Conservation (phyloP, 2,888 invertebrate genomes). For the Aplocera efformata region DNA sequence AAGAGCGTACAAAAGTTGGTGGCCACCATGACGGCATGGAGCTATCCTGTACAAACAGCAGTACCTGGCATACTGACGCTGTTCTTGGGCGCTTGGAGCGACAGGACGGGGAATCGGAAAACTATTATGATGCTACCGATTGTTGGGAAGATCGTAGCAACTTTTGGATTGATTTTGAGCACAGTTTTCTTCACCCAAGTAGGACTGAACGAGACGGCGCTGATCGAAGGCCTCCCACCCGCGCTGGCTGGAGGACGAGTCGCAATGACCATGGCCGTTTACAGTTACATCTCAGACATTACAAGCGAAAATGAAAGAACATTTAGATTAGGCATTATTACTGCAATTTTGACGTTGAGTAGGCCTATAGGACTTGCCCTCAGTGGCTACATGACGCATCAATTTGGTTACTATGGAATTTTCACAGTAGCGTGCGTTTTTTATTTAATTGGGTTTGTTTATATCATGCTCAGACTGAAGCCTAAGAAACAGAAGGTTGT, state of each 20-base stretch:
- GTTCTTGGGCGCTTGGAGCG: slow-evolving; percentile 83
- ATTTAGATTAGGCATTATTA: slow-evolving; percentile 81
- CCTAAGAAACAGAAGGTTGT: slow-evolving; percentile 56
- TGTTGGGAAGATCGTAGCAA: slow-evolving; percentile 77
- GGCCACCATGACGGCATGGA: slow-evolving; percentile 81
- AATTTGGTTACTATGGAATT: slow-evolving; percentile 72
- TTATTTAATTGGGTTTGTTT: slow-evolving; percentile 66
- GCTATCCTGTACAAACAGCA: slow-evolving; percentile 79
- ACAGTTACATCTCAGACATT: slow-evolving; percentile 83
- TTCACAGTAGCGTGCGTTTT: slow-evolving; percentile 67
- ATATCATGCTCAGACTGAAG: slow-evolving; percentile 64
- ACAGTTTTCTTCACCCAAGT: slow-evolving; percentile 80
- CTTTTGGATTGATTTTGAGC: slow-evolving; percentile 77
- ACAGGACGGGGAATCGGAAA: slow-evolving; percentile 81
- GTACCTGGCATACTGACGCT: slow-evolving; percentile 79
- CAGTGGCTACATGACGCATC: slow-evolving; percentile 76
- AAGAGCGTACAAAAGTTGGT: slow-evolving; percentile 73
- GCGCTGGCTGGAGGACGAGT: slow-evolving; percentile 82
- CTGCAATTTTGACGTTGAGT: slow-evolving; percentile 74
- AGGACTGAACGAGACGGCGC: slow-evolving; percentile 76
- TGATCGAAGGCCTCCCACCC: slow-evolving; percentile 79
- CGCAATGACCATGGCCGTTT: slow-evolving; percentile 81
- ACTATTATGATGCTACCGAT: slow-evolving; percentile 81
- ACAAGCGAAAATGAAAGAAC: slow-evolving; percentile 81
- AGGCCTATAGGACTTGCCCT: slow-evolving; percentile 77